Evolutionary conservation across 2,113 vertebrate genomes (phyloP).

Genomic region (Heterocephalus glaber): DNA sequence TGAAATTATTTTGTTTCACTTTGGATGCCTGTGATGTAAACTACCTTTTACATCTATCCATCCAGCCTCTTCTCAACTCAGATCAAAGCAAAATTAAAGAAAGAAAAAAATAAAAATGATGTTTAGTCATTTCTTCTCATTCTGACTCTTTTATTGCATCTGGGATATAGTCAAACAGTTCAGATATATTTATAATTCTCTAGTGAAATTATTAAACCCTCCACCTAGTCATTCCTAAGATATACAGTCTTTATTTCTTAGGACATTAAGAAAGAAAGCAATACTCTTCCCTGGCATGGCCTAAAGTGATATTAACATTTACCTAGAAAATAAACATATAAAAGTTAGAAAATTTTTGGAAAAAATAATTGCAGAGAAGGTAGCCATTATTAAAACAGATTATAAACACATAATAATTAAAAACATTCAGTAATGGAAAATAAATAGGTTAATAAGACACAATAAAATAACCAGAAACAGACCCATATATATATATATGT

Average conservation of each 20-base stretch:
- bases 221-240: background rate
- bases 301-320: constrained; percentile 10
- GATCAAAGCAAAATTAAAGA: constrained; percentile 37
- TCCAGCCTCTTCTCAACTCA: constrained; percentile 27
- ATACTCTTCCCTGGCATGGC: background rate
- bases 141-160: constrained; percentile 33
- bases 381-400: constrained; percentile 37
- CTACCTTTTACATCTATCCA: constrained; percentile 29
- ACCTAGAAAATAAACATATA: constrained; percentile 30
- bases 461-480: constrained; percentile 42
- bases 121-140: constrained; percentile 41
- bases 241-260: background rate
- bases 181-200: constrained; percentile 21
- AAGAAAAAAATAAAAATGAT: background rate
- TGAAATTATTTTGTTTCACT: constrained; percentile 65
- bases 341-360: constrained; percentile 12
- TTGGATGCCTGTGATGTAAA: constrained; percentile 42
- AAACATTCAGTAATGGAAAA: background rate
- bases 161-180: constrained; percentile 34
- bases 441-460: constrained; percentile 28
- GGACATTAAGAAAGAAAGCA: background rate
- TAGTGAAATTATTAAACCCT: background rate
- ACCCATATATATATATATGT: background rate
- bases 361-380: constrained; percentile 4
- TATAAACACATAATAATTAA: constrained; percentile 53